Conservation (phyloP, 2,888 invertebrate genomes). For the Diadegma fenestrale region DNA sequence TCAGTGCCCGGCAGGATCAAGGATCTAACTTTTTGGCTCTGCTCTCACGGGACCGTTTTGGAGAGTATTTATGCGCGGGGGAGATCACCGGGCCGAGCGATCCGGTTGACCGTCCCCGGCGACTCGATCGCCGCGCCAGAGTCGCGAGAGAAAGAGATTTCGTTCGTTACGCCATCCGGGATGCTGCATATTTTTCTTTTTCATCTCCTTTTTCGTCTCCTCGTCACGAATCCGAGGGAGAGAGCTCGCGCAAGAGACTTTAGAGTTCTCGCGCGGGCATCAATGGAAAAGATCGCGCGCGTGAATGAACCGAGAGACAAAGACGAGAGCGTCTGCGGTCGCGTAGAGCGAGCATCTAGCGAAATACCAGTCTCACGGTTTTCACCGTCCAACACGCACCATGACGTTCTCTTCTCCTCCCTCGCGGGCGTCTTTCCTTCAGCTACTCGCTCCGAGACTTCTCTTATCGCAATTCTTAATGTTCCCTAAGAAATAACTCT, state of each 20-base stretch:
- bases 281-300: conserved; percentile 82
- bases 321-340: conserved; percentile 65
- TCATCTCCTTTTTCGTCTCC: conserved; percentile 64
- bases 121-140: conserved; percentile 14
- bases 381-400: conserved; percentile 72
- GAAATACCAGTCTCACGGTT: conserved; percentile 84
- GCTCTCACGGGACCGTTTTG: conserved; percentile 72
- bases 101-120: conserved; percentile 54
- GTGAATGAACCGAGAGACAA: conserved; percentile 83
- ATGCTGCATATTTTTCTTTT: conserved; percentile 81
- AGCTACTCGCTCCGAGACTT: conserved; percentile 21
- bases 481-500: conserved; percentile 49
- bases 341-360: conserved; percentile 62
- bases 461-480: conserved; percentile 58
- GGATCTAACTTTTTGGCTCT: conserved; percentile 76
- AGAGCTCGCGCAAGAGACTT: conserved; percentile 63
- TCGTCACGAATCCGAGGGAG: conserved; percentile 51
- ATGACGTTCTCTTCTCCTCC: conserved; percentile 57
- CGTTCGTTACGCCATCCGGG: conserved; percentile 83
- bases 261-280: conserved; percentile 73
- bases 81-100: conserved; percentile 26
- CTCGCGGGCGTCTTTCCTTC: conserved; percentile 18
- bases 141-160: not conserved
- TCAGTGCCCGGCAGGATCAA: conserved; percentile 63
- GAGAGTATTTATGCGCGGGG: conserved; percentile 74